Base-by-base conservation (phyloP, 2,888 invertebrate genomes). In the Drosophila percnosoma region DNA sequence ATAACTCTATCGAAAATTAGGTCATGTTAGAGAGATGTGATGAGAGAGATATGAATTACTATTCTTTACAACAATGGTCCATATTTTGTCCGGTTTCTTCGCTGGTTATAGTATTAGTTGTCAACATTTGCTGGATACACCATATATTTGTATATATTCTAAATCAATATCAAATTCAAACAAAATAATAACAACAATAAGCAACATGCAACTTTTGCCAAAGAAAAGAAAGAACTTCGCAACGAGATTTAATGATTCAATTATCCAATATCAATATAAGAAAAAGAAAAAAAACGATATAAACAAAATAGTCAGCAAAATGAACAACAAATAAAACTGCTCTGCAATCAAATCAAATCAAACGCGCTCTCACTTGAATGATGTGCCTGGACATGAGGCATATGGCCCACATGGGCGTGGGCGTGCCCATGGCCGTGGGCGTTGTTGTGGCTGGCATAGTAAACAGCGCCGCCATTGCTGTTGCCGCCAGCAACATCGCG, bases 351-450 rank as follows among this genome's bases (percentile, higher is more conserved):
- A 89, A 70, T 82, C 72, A 80, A 78, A 78, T 80, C 78, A 81
- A 86, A 90, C 83, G 88, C 91, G 87, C 82, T 79, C 92, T 91
- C 92, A 91, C 91, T 91, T 91, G 92, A 83, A 82, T 92, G 90
- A 81, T 90, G 91, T 70, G 74, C 71, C 76, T 78, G 86, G 72
- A 64, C 78, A 69, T 82, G 85, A 68, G 72, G 80, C 66, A 76
- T 65, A 55, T 76, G 75, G 76, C 64, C 65, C 29, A 58, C 45
- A 60, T 64, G 73, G 64, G 59, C 60, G 53, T 63, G 69, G 60
- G 67, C 65, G 31, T 78, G 67, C 21, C 55, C 61, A 31, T 48
- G 63, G 57, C 59, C 77, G 55, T 82, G 82, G 52, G 73, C 73
- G 63, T 79, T 81, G 78, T 89, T 87, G 65, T 89, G 87, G 55